Evolutionary conservation across 2,888 invertebrate species (phyloP).

Genomic region (Theretra japonica): DNA sequence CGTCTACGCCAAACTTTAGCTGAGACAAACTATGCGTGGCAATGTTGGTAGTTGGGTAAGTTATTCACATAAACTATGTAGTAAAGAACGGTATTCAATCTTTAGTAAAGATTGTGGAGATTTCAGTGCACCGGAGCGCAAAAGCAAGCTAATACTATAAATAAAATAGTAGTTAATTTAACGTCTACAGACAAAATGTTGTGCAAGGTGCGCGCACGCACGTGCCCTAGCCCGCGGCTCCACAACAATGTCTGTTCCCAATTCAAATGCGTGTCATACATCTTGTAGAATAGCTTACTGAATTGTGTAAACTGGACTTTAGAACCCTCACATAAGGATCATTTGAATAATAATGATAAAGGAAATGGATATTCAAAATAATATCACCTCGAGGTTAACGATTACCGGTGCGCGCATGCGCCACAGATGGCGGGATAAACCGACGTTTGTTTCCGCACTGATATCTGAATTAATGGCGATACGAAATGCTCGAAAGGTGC

Average conservation of each 20-base stretch:
- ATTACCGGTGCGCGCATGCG: constrained; percentile 82
- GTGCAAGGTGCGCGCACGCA: constrained; percentile 82
- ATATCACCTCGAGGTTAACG: constrained; percentile 85
- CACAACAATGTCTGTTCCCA: constrained; percentile 76
- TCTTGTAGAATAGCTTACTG: constrained; percentile 68
- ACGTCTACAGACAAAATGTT: constrained; percentile 63
- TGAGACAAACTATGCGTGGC: no score
- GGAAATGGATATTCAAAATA: constrained; percentile 83
- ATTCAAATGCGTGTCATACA: constrained; percentile 83
- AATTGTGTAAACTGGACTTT: constrained; percentile 75
- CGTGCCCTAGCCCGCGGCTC: constrained; percentile 78
- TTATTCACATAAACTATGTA: not conserved
- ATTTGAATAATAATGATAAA: constrained; percentile 79
- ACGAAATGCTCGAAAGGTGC: constrained; percentile 83
- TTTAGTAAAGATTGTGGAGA: not conserved
- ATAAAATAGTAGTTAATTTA: constrained; percentile 56
- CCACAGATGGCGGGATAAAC: constrained; percentile 83
- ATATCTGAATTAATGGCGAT: constrained; percentile 84
- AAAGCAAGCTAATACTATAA: constrained; percentile 28
- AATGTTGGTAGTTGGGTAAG: no score
- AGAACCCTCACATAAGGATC: constrained; percentile 67
- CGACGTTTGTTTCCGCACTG: constrained; percentile 85
- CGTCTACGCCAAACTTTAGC: no score
- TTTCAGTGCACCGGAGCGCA: constrained; percentile 7
- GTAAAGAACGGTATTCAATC: not conserved